These are phyloP conservation scores for Bhutanitis thaidina DNA, from an alignment of 2,888 invertebrate species.

Conservation along the genomic window DNA sequence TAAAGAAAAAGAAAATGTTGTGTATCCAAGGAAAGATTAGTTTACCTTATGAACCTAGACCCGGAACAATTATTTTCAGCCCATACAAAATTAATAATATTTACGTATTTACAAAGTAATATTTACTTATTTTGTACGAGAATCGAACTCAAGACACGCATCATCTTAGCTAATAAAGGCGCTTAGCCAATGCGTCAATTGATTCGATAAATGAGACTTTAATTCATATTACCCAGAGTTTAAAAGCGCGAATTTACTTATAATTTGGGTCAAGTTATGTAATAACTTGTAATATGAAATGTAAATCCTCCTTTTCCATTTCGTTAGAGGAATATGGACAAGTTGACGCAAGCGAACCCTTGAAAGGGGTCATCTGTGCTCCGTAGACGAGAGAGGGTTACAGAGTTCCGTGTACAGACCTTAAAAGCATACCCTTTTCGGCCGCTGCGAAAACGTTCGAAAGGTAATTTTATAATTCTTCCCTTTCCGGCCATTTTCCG, in stretches of 20 bases:
- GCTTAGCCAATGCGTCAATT: no score
- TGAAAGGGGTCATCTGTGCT: slow-evolving; percentile 41
- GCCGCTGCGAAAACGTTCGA: slow-evolving; percentile 63
- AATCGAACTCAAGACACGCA: no score
- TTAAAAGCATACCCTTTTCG: slow-evolving; percentile 62
- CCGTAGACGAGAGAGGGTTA: slow-evolving; percentile 23
- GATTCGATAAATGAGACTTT: no score
- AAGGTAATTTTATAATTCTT: slow-evolving; percentile 73
- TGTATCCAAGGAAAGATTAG: no score
- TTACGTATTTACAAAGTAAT: no score
- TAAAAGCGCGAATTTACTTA: no score
- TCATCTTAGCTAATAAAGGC: no score
- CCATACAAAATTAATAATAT: no score
- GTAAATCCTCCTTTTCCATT: slow-evolving; percentile 5
- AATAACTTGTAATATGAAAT: not conserved
- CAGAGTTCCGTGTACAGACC: slow-evolving; percentile 45
- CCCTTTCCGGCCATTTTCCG: slow-evolving; percentile 72
- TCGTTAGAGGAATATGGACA: slow-evolving; percentile 21
- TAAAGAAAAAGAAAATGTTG: no score
- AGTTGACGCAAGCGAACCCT: slow-evolving; percentile 40
- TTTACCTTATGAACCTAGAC: no score
- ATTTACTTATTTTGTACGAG: no score
- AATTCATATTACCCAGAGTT: not conserved
- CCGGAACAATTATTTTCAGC: no score
- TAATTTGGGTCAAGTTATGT: not conserved